phyloP scores from a whole-genome alignment of 1,140 invertebrate genomes.

The Ceratosolen solmsi region DNA sequence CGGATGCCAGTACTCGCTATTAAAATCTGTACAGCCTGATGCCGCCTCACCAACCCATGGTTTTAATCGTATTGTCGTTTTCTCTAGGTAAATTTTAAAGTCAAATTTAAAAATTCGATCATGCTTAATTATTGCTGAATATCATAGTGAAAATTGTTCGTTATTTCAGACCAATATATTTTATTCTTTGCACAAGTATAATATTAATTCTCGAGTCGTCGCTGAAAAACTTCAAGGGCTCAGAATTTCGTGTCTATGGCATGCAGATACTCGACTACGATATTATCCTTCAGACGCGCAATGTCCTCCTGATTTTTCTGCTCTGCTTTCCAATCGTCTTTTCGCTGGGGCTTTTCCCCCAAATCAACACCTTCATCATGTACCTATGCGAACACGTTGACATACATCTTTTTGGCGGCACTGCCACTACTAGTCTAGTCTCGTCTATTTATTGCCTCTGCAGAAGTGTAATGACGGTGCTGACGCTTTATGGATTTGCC shows the following conservation, averaged over 20 bases:
- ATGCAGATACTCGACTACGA: conserved; percentile 81
- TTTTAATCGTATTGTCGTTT: conserved; percentile 96
- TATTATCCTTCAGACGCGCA: conserved; percentile 80
- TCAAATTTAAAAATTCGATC: neutral
- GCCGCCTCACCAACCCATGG: conserved; percentile 98
- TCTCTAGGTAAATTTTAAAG: conserved; percentile 74
- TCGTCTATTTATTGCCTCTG: conserved; percentile 89
- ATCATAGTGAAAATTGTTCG: neutral
- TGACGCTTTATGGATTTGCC: conserved; percentile 90
- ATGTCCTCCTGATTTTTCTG: conserved; percentile 86
- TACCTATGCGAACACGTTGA: conserved; percentile 96
- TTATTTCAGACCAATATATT: conserved; percentile 88
- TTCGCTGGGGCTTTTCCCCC: conserved; percentile 94
- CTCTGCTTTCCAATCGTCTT: conserved; percentile 94
- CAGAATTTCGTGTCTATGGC: conserved; percentile 82
- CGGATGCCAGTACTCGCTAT: conserved; percentile 95
- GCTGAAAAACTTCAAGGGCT: conserved; percentile 68
- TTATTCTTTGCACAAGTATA: conserved; percentile 87
- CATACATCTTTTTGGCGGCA: conserved; percentile 98
- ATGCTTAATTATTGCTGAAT: too few relatives aligned
- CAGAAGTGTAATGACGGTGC: conserved; percentile 85
- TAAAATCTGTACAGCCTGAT: conserved; percentile 99
- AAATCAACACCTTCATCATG: conserved; percentile 97
- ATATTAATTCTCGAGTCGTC: conserved; percentile 79
- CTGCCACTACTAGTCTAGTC: conserved; percentile 90